Base-by-base conservation (phyloP, 2,888 invertebrate species). In the Eilema caniola region DNA sequence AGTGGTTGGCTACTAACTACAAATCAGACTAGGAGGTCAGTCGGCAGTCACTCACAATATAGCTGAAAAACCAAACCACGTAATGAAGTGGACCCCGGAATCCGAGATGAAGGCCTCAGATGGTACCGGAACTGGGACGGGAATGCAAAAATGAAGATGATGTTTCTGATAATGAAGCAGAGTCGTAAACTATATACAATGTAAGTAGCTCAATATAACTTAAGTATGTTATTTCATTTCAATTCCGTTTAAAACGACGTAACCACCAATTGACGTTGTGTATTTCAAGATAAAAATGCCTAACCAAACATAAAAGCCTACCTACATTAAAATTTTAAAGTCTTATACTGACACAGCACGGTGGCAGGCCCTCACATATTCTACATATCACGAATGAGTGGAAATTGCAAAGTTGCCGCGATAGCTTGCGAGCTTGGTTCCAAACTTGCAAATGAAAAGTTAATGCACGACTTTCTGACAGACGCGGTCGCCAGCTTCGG, bases 401-500 rank as follows among this genome's bases (percentile, higher is more conserved):
- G 23, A 24, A 88, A 88, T 88, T 83, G 85, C 83, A 77, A 88
- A 92, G 90, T 91, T 89, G 78, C 67, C 69, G 75, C 83, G 85
- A 87, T 86, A 85, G 88, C 86, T 86, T 73, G 84, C 82, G 86
- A 86, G 87, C 82, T 87, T 89, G 86, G 86, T 84, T 86, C 84
- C 81, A 85, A 93, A 92, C 90, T 93, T 92, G 89, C 89, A 92
- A 93, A 93, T 93, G 92, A 92, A 93, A 93, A 93, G 92, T 93
- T 93, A 93, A 93, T 90, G 92, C 88, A 84, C 86, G 92, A 93
- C 87, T 93, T 92, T 80, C 81, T 89, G 92, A 91, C 92, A 90
- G 90, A 86, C 87, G 88, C 88, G 89, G 88, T 86, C 86, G 86
- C 83, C 82, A 81, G 24, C 64, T 31, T 47, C 81, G 24, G 66